Base-by-base conservation (phyloP, 1,140 invertebrate genomes). In the Chironomus tepperi region DNA sequence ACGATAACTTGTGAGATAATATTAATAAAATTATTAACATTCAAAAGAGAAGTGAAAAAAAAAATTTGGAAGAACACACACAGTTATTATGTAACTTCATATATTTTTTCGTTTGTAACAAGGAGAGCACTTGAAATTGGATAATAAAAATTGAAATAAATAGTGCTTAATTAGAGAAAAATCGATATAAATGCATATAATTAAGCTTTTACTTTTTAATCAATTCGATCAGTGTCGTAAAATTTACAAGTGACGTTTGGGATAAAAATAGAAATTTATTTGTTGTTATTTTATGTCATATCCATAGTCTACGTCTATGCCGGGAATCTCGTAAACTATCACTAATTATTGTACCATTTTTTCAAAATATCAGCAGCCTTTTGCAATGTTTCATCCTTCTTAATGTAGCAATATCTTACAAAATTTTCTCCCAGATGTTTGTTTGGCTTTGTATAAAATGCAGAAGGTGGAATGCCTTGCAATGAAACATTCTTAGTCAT, bases 401-500 rank as follows among this genome's bases (percentile, higher is more conserved):
- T 98, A 73, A 97, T 94, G 81, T 97, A 98, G 83, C 96, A 98
- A 79, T 91, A 93, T 73, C 97, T 86, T 3, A 98, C 91, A 80
- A 89, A 94, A 82, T 97, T 89, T 83, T 98, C 93, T 6, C 88
- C 95, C 7, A 97, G 83, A 75, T 87, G 81, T 82, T 97, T 97
- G 82, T 98, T 88, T 16, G 85, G 84, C 1, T 88, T 84, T 65
- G 89, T 90, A 82, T 98, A 99, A 84, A 99, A 99, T 0, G 95
- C 96, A 73, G 92, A 92, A 9, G 94, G 92, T 15, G 98, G 98
- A 78, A 99, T 98, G 42, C 93, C 91, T 79, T 96, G 91, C 19
- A 99, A 83, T 75, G 96, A 95, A 80, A 95, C 90, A 80, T 97
- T 93, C 81, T 94, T 96, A 0, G 90, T 92, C 86, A 99, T 90